Evolutionary conservation across 1,140 invertebrate genomes (phyloP).

Genomic region (Chionoecetes opilio): DNA sequence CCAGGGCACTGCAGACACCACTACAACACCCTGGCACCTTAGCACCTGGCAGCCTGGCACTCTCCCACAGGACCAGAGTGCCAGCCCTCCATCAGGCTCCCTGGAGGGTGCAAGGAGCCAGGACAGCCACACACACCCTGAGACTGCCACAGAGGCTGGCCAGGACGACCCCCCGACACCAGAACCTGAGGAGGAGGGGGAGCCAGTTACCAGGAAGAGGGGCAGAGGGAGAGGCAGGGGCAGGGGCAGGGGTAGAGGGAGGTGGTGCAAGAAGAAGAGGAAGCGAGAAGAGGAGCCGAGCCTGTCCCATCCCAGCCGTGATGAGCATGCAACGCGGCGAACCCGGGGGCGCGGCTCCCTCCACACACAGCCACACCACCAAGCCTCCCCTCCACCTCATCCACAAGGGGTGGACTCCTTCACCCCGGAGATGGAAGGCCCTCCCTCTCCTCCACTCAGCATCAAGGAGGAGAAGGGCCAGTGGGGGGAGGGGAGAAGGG

Average conservation of each 20-base stretch:
- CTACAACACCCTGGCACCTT: background rate
- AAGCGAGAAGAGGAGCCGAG: background rate
- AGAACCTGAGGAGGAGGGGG: background rate
- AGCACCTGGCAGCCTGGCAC: too few species aligned
- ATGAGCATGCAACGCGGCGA: too few species aligned
- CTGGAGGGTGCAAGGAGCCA: too few species aligned
- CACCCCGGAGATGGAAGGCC: background rate
- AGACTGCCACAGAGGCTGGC: too few species aligned
- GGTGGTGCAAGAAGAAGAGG: background rate
- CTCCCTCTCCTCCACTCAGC: too few species aligned
- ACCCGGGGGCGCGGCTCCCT: too few species aligned
- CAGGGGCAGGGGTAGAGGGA: background rate
- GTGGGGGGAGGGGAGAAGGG: background rate
- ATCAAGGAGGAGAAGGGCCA: background rate
- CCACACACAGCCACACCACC: too few species aligned
- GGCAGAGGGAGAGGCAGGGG: constrained; percentile 61
- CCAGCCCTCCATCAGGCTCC: too few species aligned
- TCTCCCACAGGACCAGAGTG: background rate
- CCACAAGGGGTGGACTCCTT: background rate
- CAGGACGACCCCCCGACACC: background rate
- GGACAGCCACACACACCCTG: too few species aligned
- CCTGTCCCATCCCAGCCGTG: too few species aligned
- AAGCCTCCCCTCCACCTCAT: too few species aligned
- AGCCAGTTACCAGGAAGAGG: background rate
- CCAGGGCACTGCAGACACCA: background rate